Conservation (phyloP, 1,140 invertebrate genomes). For the Ylistrum balloti region DNA sequence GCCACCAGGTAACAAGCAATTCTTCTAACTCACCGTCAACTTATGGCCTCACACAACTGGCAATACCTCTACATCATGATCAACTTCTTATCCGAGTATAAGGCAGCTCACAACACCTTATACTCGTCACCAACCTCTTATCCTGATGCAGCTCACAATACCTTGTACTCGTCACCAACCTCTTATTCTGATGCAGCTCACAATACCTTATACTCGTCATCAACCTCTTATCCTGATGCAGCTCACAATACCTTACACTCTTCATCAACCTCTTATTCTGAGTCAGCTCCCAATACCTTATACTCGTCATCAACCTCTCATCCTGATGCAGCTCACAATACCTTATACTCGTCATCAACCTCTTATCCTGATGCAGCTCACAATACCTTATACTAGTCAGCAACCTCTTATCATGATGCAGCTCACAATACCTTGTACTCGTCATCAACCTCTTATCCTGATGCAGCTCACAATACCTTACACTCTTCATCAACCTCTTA, state of each 20-base stretch:
- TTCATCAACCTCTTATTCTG: too few species aligned
- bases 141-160: not conserved
- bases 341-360: too few species aligned
- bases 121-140: not conserved
- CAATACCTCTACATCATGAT: too few species aligned
- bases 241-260: too few species aligned
- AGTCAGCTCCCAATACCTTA: conserved; percentile 40
- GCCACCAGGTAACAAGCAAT: too few species aligned
- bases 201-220: not conserved
- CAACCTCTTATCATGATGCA: not conserved
- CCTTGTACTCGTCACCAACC: too few species aligned
- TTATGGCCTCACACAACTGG: conserved; percentile 77
- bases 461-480: too few species aligned
- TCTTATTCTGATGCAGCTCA: conserved; percentile 19
- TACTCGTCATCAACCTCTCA: not conserved
- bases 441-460: too few species aligned
- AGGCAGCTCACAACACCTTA: conserved; percentile 69
- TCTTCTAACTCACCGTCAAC: too few species aligned
- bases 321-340: not conserved
- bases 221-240: not conserved
- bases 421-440: too few species aligned
- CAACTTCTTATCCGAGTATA: too few species aligned
- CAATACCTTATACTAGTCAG: not conserved
- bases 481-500: conserved; percentile 62
- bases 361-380: conserved; percentile 27